phyloP scores from a whole-genome alignment of 2,113 vertebrate species.

The Trematomus loennbergii region DNA sequence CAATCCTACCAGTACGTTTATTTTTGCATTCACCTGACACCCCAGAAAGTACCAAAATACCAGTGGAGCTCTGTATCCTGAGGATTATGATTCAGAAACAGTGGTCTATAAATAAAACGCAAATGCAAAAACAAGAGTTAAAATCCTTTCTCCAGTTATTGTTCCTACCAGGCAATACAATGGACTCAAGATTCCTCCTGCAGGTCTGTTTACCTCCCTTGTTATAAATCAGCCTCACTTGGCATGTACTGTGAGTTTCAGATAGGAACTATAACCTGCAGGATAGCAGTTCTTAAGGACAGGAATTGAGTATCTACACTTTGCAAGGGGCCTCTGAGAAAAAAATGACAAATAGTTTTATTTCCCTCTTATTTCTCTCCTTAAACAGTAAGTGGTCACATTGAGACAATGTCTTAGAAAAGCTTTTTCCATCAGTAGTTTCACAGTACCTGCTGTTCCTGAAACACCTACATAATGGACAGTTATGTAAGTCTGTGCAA shows the following conservation, averaged over 20 bases:
- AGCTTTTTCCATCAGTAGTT: conserved; percentile 23
- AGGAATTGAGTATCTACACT: conserved; percentile 5
- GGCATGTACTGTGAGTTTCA: neutral
- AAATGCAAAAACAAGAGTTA: neutral
- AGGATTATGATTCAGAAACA: conserved; percentile 12
- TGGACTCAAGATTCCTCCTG: neutral
- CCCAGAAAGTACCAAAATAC: neutral
- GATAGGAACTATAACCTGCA: conserved; percentile 18
- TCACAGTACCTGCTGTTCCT: conserved; percentile 28
- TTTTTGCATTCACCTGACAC: conserved; percentile 25
- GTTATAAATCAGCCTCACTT: conserved; percentile 9
- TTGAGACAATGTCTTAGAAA: conserved; percentile 9
- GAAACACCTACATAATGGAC: conserved; percentile 22
- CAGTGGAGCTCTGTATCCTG: neutral
- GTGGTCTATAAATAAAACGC: neutral
- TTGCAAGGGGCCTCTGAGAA: conserved; percentile 17
- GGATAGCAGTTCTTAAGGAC: conserved; percentile 23
- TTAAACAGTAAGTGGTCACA: conserved; percentile 19
- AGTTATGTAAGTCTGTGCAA: conserved; percentile 9
- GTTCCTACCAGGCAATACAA: neutral
- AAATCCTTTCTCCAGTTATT: conserved; percentile 12
- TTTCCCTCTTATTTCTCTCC: conserved; percentile 23
- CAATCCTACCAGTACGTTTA: neutral
- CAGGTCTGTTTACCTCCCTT: neutral
- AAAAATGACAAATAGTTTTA: conserved; percentile 42